These are phyloP conservation scores for Dryomyza anilis DNA, from an alignment of 2,888 invertebrate species.

Conservation along the genomic window DNA sequence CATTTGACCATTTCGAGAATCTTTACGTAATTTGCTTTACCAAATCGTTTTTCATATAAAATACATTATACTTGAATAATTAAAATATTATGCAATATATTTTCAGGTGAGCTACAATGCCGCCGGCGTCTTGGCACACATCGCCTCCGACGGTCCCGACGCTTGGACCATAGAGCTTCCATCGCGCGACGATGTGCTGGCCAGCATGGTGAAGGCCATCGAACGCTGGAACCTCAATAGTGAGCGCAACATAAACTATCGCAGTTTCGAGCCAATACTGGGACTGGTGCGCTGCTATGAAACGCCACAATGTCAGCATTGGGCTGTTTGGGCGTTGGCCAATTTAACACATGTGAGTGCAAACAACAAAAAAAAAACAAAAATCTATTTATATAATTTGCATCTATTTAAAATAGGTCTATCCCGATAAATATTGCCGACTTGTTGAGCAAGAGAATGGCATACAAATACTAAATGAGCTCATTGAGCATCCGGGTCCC, in stretches of 20 bases:
- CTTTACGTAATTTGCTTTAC: too few species aligned
- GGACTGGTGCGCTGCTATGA: conserved; percentile 80
- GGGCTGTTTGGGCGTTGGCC: conserved; percentile 97
- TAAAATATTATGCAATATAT: background rate
- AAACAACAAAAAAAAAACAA: background rate
- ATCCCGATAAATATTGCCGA: conserved; percentile 85
- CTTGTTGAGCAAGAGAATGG: conserved; percentile 89
- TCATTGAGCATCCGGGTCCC: conserved; percentile 69
- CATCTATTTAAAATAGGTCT: conserved; percentile 65
- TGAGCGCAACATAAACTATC: conserved; percentile 94
- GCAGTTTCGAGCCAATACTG: conserved; percentile 93
- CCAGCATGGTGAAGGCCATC: conserved; percentile 80
- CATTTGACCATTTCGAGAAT: too few species aligned
- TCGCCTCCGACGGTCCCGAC: conserved; percentile 87
- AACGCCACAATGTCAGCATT: conserved; percentile 91
- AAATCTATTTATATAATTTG: background rate
- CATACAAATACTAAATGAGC: conserved; percentile 70
- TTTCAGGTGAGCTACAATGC: conserved; percentile 88
- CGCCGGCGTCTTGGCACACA: conserved; percentile 93
- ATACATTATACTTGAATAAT: background rate
- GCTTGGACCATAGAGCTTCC: conserved; percentile 82
- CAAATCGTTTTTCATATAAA: background rate
- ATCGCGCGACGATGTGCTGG: conserved; percentile 72
- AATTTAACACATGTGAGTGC: conserved; percentile 76
- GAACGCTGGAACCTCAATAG: conserved; percentile 86